Conservation (phyloP, 2,888 invertebrate genomes). For the Carcina quercana region DNA sequence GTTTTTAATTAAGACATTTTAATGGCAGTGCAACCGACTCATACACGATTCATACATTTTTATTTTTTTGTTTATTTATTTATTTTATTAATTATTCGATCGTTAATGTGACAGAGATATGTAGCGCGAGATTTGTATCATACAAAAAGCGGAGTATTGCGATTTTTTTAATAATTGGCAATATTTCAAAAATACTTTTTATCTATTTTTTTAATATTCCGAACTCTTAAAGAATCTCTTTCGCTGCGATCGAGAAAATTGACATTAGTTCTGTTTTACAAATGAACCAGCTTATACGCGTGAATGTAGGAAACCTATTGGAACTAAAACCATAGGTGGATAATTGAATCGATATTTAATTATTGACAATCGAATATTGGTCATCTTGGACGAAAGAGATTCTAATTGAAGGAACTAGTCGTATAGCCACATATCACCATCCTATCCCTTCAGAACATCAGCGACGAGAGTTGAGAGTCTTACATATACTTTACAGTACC, state of each 20-base stretch:
- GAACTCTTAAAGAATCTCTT: background rate
- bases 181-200: conserved; percentile 13
- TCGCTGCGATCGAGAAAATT: background rate
- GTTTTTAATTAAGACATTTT: conserved; percentile 40
- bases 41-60: conserved; percentile 30
- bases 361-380: too few species aligned
- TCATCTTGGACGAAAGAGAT: too few species aligned
- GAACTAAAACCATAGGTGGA: too few species aligned
- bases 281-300: too few species aligned
- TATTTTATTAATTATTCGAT: conserved; percentile 11
- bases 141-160: conserved; percentile 39
- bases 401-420: background rate
- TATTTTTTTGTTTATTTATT: too few species aligned
- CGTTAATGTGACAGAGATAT: conserved; percentile 46
- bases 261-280: background rate
- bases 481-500: conserved; percentile 35
- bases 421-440: conserved; percentile 27
- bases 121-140: conserved; percentile 50
- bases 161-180: conserved; percentile 15
- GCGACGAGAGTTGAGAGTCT: conserved; percentile 25
- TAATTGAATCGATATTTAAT: too few species aligned
- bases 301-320: too few species aligned
- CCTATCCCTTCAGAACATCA: conserved; percentile 17
- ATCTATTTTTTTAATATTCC: conserved; percentile 9
- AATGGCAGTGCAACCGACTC: conserved; percentile 63